A percentile compares a stretch with the other conserved stretches of the same genome.
These are phyloP conservation scores for Heterodera filipjevi DNA, from an alignment of 2,888 invertebrate genomes.

Conservation along the genomic window DNA sequence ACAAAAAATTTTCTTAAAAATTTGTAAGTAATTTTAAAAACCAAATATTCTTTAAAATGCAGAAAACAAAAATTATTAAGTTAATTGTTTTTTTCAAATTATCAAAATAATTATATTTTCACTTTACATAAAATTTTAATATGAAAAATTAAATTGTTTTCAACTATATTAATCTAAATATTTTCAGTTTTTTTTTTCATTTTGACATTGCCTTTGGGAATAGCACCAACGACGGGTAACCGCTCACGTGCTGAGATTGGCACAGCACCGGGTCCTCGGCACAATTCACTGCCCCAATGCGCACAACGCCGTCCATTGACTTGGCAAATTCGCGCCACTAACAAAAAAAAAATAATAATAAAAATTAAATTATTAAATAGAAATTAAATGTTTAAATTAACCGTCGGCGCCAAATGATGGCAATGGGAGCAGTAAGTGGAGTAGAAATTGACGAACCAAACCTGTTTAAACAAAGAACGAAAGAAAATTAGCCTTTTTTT, in stretches of 20 bases:
- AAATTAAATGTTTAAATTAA: conserved; percentile 46
- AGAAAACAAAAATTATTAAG: too few relatives aligned
- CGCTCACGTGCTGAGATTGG: conserved; percentile 75
- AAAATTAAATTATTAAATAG: background rate
- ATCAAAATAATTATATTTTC: too few relatives aligned
- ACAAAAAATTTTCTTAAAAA: conserved; percentile 26
- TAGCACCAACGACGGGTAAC: conserved; percentile 79
- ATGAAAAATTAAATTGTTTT: too few relatives aligned
- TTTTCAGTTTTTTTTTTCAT: too few relatives aligned
- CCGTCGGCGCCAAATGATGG: conserved; percentile 78
- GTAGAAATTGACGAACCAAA: conserved; percentile 86
- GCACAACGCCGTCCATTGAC: conserved; percentile 78
- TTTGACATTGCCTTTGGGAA: conserved; percentile 70
- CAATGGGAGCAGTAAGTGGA: conserved; percentile 85
- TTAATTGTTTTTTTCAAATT: conserved; percentile 1
- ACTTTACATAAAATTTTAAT: too few relatives aligned
- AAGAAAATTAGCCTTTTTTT: background rate
- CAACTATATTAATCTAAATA: too few relatives aligned
- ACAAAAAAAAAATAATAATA: background rate
- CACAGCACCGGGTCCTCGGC: conserved; percentile 82
- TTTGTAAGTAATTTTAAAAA: too few relatives aligned
- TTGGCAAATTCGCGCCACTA: conserved; percentile 80
- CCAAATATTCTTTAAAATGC: too few relatives aligned
- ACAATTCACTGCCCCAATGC: conserved; percentile 84
- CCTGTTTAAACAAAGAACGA: conserved; percentile 45